Base-by-base conservation (phyloP, 2,888 invertebrate species). In the Clanis bilineata region DNA sequence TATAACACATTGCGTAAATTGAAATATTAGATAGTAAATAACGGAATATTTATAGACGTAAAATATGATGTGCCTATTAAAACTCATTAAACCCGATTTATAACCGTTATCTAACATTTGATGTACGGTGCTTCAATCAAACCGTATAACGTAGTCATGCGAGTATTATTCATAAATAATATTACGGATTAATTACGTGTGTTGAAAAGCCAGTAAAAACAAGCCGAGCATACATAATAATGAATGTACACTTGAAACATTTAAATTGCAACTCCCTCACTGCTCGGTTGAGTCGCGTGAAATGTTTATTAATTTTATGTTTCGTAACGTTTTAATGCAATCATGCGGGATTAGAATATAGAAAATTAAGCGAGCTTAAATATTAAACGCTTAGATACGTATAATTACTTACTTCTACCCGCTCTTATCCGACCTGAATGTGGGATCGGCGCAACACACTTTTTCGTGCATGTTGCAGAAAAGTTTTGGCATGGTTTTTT, bases 131-230 rank as follows among this genome's bases (percentile, higher is more conserved):
- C 18, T 47, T 28, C 9, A 51, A 32, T 28, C 28, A 51, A 51
- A 28, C 9, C 18, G 15, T 32, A 32, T 18, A 44, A 32, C 18
- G 18, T 9, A 51, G 21, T 18, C 21, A 22, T 9, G 21, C 39
- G 22, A 15, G 51, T 51, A 18, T 10, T 51, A 41, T 41, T 18
- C 41, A 41, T 41, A 9, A 32, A 47, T 25, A 28, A 28, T 51
- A 32, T 51, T 51, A 51, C 51, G 18, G 32, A 51, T 51, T 51
- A 51, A 51, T 51, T 51, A 51, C 51, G 51, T 51, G 10, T 32
- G 51, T 32, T 51, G 28, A 32, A 51, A 51, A 32, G 32, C 28
- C 9, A 18, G 32, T 18, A 51, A 51, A 51, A 51, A 51, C 45
- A 12, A 6, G 3, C 32, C 6, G 51, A 32, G 10, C 28, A 32